Conservation (phyloP, 2,797 vertebrate species). For the Acanthurus tractus region DNA sequence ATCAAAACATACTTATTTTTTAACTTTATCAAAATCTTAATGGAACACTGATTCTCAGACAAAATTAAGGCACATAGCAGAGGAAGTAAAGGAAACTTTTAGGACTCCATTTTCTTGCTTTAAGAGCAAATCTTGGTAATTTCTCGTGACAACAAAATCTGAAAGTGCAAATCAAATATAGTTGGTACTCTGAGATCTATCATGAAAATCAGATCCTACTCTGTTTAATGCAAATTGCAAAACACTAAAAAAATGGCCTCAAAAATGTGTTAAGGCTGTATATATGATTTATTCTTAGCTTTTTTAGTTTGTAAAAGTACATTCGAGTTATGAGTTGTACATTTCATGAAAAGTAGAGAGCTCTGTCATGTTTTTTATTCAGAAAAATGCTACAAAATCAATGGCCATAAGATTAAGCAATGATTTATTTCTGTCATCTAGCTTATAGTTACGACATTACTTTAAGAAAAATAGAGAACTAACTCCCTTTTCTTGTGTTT, state of each 20-base stretch:
- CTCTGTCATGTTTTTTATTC: neutral
- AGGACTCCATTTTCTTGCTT: conserved; percentile 9
- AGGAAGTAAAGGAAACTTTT: conserved; percentile 22
- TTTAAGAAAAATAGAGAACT: neutral
- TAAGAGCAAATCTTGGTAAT: conserved; percentile 10
- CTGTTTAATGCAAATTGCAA: neutral
- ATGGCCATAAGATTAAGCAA: neutral
- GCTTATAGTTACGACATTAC: neutral
- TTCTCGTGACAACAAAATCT: conserved; percentile 18
- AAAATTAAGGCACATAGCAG: conserved; percentile 1
- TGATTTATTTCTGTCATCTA: neutral
- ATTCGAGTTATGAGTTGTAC: neutral
- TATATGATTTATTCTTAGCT: neutral
- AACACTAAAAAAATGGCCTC: neutral
- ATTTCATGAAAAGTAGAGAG: neutral
- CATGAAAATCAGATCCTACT: neutral
- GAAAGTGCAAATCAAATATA: conserved; percentile 6
- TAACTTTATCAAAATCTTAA: conserved; percentile 2
- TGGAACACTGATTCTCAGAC: conserved; percentile 20
- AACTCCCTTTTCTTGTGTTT: neutral
- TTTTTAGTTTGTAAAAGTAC: neutral
- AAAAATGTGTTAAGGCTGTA: neutral
- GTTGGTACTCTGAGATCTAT: neutral
- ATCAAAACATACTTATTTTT: neutral
- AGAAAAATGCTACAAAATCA: neutral